phyloP scores from a whole-genome alignment of 64 coral and sea anemone genomes.

The Montipora foliosa region DNA sequence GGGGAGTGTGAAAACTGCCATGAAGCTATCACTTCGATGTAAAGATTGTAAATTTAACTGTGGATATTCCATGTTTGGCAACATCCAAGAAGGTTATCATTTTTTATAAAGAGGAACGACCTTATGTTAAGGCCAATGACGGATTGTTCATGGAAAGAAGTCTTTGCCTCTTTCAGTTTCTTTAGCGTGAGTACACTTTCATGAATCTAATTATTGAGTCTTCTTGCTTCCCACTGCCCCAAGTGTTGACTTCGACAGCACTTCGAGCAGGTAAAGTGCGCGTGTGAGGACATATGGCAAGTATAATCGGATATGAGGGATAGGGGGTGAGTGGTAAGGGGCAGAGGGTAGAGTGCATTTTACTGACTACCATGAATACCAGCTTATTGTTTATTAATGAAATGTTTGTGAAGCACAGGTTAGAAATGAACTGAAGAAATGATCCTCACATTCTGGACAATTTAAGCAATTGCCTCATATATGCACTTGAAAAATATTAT shows the following conservation, averaged over 20 bases:
- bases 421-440: no score
- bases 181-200: constrained; percentile 47
- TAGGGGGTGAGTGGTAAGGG: no score
- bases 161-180: constrained; percentile 18
- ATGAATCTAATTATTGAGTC: not conserved
- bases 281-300: no score
- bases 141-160: constrained; percentile 34
- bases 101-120: constrained; percentile 20
- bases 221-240: constrained; percentile 5
- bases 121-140: constrained; percentile 33
- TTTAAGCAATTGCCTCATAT: no score
- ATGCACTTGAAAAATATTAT: not conserved
- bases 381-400: no score
- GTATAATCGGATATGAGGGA: no score
- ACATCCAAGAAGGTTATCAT: not conserved
- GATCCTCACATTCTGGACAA: no score
- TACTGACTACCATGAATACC: no score
- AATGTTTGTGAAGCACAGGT: no score
- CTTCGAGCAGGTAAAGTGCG: not conserved
- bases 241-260: no score
- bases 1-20: not conserved
- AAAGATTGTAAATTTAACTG: constrained; percentile 37
- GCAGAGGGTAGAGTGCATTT: no score
- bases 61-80: constrained; percentile 28
- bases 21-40: constrained; percentile 39